These are phyloP conservation scores for Myotis pilosus DNA, from an alignment of 2,797 vertebrate species.

Conservation along the genomic window DNA sequence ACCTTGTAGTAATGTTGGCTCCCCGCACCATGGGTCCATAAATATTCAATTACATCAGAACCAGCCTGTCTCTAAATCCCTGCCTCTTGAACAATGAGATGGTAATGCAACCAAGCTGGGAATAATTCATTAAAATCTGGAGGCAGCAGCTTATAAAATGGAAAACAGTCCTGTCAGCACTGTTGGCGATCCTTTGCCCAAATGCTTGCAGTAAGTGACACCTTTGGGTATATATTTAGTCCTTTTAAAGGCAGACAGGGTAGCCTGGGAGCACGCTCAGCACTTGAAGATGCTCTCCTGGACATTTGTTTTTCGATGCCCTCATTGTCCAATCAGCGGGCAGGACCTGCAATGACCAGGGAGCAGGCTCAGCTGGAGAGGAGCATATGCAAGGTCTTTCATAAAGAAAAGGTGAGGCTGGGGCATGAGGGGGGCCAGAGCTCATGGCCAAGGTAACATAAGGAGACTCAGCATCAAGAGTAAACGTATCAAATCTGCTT, in stretches of 20 bases:
- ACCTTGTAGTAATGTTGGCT: not conserved
- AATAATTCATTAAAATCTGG: conserved; percentile 51
- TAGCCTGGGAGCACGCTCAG: not conserved
- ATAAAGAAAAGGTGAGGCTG: not conserved
- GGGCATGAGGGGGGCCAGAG: rapidly evolving
- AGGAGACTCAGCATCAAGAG: not conserved
- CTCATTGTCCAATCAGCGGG: not conserved
- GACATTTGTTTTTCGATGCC: not conserved
- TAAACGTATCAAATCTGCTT: not conserved
- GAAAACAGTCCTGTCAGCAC: not conserved
- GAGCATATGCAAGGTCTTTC: not conserved
- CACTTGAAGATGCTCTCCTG: not conserved
- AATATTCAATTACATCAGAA: conserved; percentile 6
- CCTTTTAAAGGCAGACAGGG: not conserved
- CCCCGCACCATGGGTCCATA: not conserved
- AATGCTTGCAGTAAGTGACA: not conserved
- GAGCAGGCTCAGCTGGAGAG: not conserved
- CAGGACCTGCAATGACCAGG: not conserved
- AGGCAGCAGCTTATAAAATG: conserved; percentile 30
- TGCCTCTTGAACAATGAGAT: not conserved
- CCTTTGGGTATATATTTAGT: not conserved
- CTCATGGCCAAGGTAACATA: rapidly evolving
- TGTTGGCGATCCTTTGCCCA: not conserved
- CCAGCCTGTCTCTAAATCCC: not conserved
- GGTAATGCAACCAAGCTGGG: not conserved